Percentiles rank a stretch among this genome's conserved stretches.
These are phyloP conservation scores for Mionectes olivaceus DNA, from an alignment of 2,797 vertebrate species.

Conservation along the genomic window DNA sequence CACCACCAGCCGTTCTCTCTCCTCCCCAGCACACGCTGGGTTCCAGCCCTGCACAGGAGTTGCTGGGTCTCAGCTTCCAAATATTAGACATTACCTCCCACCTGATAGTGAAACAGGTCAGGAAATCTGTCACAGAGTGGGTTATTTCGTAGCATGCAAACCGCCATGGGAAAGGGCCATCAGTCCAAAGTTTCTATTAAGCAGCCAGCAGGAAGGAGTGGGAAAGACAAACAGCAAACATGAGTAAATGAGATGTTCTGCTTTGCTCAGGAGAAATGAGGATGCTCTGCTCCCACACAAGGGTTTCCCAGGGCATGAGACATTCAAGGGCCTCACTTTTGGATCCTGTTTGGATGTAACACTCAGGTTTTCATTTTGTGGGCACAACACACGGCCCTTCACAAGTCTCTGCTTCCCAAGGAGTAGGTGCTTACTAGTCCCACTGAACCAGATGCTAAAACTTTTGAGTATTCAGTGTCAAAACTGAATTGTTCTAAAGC, in stretches of 20 bases:
- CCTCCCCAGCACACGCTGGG: not conserved
- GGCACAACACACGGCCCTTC: accelerated
- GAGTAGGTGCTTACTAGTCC: not conserved
- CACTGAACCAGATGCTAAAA: not conserved
- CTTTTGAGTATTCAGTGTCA: not conserved
- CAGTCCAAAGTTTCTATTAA: not conserved
- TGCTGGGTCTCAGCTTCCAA: not conserved
- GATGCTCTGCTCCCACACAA: not conserved
- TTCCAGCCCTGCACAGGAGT: not conserved
- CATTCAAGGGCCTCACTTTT: accelerated
- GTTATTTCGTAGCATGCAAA: not conserved
- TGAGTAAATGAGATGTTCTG: not conserved
- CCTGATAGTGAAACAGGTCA: accelerated
- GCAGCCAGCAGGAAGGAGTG: not conserved
- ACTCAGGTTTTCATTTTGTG: not conserved
- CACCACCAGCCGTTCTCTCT: accelerated
- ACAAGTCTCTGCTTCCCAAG: not conserved
- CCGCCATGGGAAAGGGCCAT: not conserved
- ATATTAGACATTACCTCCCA: not conserved
- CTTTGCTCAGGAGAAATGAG: not conserved
- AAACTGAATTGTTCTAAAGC: not conserved
- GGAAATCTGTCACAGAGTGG: not conserved
- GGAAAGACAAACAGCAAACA: not conserved
- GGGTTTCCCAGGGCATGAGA: not conserved
- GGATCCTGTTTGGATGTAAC: not conserved